Base-by-base conservation (phyloP, 2,113 vertebrate genomes). In the Nicator chloris region DNA sequence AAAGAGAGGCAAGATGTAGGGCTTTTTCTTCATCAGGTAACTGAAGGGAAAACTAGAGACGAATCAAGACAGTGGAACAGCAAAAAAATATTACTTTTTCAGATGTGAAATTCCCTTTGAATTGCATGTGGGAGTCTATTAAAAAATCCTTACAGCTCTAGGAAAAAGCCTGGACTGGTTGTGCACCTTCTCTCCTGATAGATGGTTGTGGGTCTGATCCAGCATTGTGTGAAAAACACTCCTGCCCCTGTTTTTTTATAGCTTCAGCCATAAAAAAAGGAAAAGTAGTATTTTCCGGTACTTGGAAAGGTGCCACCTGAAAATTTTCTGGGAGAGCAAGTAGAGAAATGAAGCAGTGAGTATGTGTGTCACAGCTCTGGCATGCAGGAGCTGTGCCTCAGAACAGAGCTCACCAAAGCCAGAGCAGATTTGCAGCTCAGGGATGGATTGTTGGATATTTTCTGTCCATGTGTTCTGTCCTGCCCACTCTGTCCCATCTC, bases 381-480 rank as follows among this genome's bases (percentile, higher is more conserved):
- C 11, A 4, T 12, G 28, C 64, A 37, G 59, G 59, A 54, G 15
- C 18, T 0, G 3, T 82, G 61, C 30, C 44, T 37, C 37, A 23
- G 53, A 37, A 12, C 37, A 72, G 56, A 42, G 30, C 15, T 92
- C 3, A 6, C 11, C 60, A 39, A 31, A 59, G 4, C 10, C 20
- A n/a, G 15, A 5, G 44, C 9, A 16, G 17, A 12, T 90, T 12
- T 57, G 56, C 70, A 49, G 56, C 4, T 59, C 49, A 19, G 40
- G 42, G 20, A 2, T 11, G 10, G 26, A 35, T 37, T 50, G 26
- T 6, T 31, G 63, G 42, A 0, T 59, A 1, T 37, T 53, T 78
- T 60, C 51, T 60, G 0, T 24, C 71, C 2, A 0, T 15, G 16
- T 20, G 6, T 10, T 2, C 37, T 13, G 4, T 33, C 59, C 64